Evolutionary conservation across 2,113 vertebrate species (phyloP).

Genomic region (Cyanoderma ruficeps): DNA sequence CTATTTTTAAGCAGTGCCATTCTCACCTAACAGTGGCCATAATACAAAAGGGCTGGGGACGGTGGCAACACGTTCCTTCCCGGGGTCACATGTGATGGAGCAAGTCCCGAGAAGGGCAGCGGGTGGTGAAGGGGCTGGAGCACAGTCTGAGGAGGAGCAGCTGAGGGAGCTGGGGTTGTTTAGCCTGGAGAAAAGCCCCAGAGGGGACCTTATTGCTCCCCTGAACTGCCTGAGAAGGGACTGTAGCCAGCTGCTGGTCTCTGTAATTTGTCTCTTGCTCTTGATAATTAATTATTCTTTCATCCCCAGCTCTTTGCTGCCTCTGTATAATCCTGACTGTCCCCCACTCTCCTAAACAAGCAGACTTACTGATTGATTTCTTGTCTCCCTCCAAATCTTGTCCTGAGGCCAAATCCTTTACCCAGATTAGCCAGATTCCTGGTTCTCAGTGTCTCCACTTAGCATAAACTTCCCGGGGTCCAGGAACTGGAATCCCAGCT

Average conservation of each 20-base stretch:
- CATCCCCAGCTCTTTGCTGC: neutral
- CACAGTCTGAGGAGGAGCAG: neutral
- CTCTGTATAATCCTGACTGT: neutral
- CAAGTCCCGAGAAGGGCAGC: neutral
- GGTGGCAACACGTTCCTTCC: neutral
- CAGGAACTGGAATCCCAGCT: neutral
- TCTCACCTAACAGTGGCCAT: no score
- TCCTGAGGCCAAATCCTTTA: neutral
- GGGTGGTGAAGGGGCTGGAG: neutral
- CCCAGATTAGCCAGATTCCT: neutral
- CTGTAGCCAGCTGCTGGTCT: neutral
- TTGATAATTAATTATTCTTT: neutral
- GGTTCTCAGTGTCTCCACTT: neutral
- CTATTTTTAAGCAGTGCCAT: neutral
- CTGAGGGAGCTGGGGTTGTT: neutral
- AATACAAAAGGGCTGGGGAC: neutral
- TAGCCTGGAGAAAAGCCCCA: neutral
- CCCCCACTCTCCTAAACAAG: neutral
- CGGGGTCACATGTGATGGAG: accelerated
- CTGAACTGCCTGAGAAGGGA: neutral
- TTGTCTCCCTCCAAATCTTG: neutral
- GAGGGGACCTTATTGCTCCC: neutral
- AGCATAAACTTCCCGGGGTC: neutral
- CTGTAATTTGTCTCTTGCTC: neutral
- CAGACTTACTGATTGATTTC: neutral